Percentiles rank a stretch among this genome's conserved stretches.
These are phyloP conservation scores for Formica selysi DNA, from an alignment of 1,140 invertebrate genomes.

Conservation along the genomic window DNA sequence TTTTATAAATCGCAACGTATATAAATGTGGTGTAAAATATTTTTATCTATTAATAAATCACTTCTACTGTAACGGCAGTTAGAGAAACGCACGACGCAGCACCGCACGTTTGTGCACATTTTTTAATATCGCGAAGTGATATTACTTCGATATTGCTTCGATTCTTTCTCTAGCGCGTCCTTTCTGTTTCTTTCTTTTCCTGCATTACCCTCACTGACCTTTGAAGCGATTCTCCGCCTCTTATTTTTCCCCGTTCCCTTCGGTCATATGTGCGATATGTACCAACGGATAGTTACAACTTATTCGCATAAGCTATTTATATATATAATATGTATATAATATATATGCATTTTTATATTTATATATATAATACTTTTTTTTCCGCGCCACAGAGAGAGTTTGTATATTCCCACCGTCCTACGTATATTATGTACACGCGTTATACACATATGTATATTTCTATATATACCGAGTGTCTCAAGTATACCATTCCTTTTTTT, in stretches of 20 bases:
- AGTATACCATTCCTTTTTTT: neutral
- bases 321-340: conserved; percentile 69
- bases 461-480: conserved; percentile 44
- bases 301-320: conserved; percentile 60
- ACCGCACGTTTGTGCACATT: conserved; percentile 26
- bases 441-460: conserved; percentile 24
- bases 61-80: conserved; percentile 1
- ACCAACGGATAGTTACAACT: conserved; percentile 77
- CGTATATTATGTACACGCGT: conserved; percentile 46
- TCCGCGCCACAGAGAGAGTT: conserved; percentile 45
- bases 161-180: conserved; percentile 36
- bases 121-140: conserved; percentile 27
- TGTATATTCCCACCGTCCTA: conserved; percentile 10
- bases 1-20: conserved; percentile 14
- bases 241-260: neutral
- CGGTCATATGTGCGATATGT: conserved; percentile 79
- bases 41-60: conserved; percentile 39
- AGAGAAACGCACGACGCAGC: conserved; percentile 34
- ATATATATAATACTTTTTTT: conserved; percentile 67
- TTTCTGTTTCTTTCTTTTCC: conserved; percentile 27
- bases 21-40: conserved; percentile 5
- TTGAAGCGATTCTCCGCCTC: conserved; percentile 1
- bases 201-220: conserved; percentile 26
- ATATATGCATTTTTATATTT: conserved; percentile 67
- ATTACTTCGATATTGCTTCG: conserved; percentile 55